phyloP scores from a whole-genome alignment of 2,113 vertebrate genomes.

The Plectropomus leopardus region DNA sequence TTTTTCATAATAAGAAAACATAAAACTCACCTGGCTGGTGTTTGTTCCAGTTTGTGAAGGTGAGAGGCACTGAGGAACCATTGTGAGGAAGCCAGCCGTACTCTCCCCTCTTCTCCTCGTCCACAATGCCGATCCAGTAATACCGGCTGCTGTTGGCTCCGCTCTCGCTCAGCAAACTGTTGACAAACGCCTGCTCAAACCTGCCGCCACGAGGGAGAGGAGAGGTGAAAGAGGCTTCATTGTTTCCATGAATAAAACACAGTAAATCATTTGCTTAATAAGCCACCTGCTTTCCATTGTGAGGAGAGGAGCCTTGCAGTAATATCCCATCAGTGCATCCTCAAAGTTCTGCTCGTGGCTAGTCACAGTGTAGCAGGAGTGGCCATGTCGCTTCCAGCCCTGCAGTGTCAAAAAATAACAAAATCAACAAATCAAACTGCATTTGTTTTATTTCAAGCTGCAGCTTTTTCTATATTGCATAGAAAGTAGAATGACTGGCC shows the following conservation, averaged over 20 bases:
- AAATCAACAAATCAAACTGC: background rate
- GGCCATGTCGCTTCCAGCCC: constrained; percentile 92
- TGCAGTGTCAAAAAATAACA: constrained; percentile 65
- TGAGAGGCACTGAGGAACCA: constrained; percentile 68
- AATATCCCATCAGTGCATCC: constrained; percentile 89
- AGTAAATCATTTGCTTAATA: background rate
- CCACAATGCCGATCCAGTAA: constrained; percentile 93
- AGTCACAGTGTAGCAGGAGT: constrained; percentile 92
- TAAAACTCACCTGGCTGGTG: constrained; percentile 88
- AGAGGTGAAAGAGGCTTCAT: background rate
- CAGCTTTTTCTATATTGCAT: background rate
- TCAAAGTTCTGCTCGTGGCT: constrained; percentile 87
- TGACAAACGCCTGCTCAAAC: constrained; percentile 96
- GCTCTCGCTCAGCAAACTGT: constrained; percentile 88
- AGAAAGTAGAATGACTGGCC: too few species aligned
- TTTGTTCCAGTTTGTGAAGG: constrained; percentile 92
- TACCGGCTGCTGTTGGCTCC: constrained; percentile 80
- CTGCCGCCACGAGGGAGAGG: constrained; percentile 72
- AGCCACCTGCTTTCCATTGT: constrained; percentile 91
- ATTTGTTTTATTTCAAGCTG: background rate
- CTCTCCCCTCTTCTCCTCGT: constrained; percentile 85
- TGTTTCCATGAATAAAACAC: constrained; percentile 1
- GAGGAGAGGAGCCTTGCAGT: constrained; percentile 91
- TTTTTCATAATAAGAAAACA: background rate
- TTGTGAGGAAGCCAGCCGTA: constrained; percentile 88